Base-by-base conservation (phyloP, 2,797 vertebrate genomes). In the Geotrypetes seraphini region DNA sequence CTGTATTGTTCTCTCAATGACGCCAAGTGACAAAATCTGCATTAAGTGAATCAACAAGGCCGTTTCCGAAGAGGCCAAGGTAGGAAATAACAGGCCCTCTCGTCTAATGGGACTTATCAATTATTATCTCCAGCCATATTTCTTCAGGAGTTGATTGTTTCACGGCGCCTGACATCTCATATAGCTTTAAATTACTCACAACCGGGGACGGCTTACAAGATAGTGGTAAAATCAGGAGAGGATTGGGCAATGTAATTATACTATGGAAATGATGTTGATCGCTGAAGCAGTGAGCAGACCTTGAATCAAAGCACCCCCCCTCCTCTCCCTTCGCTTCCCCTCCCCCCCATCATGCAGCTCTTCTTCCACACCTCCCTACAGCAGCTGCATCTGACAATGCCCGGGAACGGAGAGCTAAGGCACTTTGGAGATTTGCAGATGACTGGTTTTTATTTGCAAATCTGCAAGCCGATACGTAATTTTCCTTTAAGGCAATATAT, bases 261-360 rank as follows among this genome's bases (percentile, higher is more conserved):
- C 87, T 87, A 91, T 89, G 88, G 86, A 90, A 91, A 92, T 89
- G 70, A 84, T 81, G 81, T 75, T 83, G 86, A 84, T 83, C 81
- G 68, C 70, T 85, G 75, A 79, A 83, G 79, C 81, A 77, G 73
- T 47, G 68, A 74, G 58, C 75, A 80, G 80, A 84, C 84, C 82
- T 83, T 78, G 72, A 75, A 50, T 57, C 16, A 39, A 65, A 54
- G 30, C 28, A 38, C 23, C 27, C 31, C 26, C 39, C 41, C 33
- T 24, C 12, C 18, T 16, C 12, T 11, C 36, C 22, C n/a, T n/a
- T n/a, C n/a, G n/a, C n/a, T n/a, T n/a, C n/a, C n/a, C n/a, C n/a
- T n/a, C n/a, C n/a, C n/a, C n/a, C n/a, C n/a, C n/a, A n/a, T n/a
- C n/a, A n/a, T n/a, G n/a, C n/a, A n/a, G n/a, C n/a, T n/a, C n/a